Conservation (phyloP, 1,140 invertebrate species). For the Caligus rogercresseyi region DNA sequence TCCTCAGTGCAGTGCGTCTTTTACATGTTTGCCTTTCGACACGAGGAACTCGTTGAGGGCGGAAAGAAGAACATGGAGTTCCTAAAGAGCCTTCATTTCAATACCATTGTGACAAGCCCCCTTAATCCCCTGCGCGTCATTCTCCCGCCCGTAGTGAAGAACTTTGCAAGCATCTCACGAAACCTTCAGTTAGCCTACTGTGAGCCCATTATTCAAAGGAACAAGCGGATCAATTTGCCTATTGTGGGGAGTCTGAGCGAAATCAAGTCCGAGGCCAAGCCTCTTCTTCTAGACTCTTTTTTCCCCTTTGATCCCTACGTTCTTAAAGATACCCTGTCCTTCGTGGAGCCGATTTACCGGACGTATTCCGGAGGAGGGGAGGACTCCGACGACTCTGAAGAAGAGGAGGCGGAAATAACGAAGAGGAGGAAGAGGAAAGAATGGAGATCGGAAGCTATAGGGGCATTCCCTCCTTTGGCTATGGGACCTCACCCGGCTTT, state of each 20-base stretch:
- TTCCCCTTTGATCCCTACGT: conserved; percentile 67
- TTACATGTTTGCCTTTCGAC: conserved; percentile 69
- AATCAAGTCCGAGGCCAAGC: neutral
- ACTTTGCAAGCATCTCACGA: conserved; percentile 63
- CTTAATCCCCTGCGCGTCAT: conserved; percentile 70
- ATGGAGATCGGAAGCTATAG: neutral
- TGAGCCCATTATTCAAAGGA: conserved; percentile 68
- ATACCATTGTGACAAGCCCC: conserved; percentile 56
- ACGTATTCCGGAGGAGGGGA: neutral
- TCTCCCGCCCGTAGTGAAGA: conserved; percentile 49
- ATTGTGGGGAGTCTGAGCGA: neutral
- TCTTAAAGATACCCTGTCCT: conserved; percentile 36
- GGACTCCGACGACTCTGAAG: neutral
- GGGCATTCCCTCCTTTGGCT: neutral
- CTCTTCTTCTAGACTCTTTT: conserved; percentile 38
- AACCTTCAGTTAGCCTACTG: conserved; percentile 82
- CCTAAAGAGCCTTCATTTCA: conserved; percentile 43
- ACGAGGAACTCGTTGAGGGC: conserved; percentile 57
- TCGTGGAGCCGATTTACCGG: neutral
- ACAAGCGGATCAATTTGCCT: conserved; percentile 32
- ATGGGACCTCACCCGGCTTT: neutral
- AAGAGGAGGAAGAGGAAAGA: neutral
- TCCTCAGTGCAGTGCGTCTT: conserved; percentile 73
- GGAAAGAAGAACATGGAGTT: conserved; percentile 35
- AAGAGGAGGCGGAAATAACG: neutral